A percentile compares a stretch with the other conserved stretches of the same genome.
These are phyloP conservation scores for Odocoileus virginianus DNA, from an alignment of 2,113 vertebrate genomes.

Conservation along the genomic window DNA sequence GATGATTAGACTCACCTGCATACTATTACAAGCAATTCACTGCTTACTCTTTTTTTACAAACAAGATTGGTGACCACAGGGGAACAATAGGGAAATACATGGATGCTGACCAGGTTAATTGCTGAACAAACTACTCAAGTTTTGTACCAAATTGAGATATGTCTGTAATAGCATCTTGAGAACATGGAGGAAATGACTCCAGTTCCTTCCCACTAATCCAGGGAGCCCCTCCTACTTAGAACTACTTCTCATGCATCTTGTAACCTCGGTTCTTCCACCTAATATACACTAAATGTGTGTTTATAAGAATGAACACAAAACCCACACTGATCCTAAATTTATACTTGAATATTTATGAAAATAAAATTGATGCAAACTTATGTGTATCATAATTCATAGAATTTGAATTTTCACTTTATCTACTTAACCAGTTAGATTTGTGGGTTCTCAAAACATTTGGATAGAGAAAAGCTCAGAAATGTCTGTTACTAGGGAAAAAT, in stretches of 20 bases:
- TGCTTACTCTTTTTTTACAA: not conserved
- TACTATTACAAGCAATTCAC: not conserved
- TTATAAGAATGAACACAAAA: not conserved
- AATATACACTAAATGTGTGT: rapidly evolving
- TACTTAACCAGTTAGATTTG: not conserved
- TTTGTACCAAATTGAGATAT: not conserved
- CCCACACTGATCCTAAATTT: not conserved
- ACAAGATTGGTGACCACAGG: not conserved
- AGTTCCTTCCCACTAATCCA: not conserved
- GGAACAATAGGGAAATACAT: not conserved
- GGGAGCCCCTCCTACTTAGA: not conserved
- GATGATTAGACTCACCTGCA: not conserved
- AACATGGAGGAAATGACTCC: not conserved
- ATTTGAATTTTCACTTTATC: not conserved
- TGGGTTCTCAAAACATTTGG: not conserved
- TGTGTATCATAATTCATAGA: not conserved
- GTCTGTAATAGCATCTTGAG: not conserved
- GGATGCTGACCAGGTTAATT: not conserved
- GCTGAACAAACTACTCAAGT: not conserved
- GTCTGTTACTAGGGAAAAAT: not conserved
- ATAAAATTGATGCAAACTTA: not conserved
- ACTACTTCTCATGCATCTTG: not conserved
- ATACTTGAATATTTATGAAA: not conserved
- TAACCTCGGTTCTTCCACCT: not conserved
- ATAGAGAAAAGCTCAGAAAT: not conserved